These are phyloP conservation scores for Rostratula benghalensis DNA, from an alignment of 2,113 vertebrate species.

Conservation along the genomic window DNA sequence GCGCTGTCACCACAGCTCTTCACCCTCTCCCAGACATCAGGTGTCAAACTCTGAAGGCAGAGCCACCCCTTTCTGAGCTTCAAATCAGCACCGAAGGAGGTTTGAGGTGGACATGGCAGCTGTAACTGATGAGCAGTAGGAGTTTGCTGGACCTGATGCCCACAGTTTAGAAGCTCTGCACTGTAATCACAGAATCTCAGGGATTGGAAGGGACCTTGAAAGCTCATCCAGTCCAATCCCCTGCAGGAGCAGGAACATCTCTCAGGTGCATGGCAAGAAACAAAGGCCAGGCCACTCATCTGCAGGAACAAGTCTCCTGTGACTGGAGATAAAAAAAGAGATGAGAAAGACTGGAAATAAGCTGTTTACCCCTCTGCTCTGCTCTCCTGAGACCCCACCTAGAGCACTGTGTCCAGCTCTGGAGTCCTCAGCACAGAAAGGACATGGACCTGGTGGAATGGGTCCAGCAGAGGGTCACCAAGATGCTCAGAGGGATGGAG, in stretches of 20 bases:
- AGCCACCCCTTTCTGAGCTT: neutral
- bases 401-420: no score
- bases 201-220: no score
- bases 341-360: neutral
- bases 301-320: neutral
- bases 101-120: neutral
- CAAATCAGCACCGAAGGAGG: neutral
- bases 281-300: neutral
- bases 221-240: no score
- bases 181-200: neutral
- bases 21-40: neutral
- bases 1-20: neutral
- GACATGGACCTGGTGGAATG: no score
- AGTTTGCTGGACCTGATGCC: neutral
- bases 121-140: neutral
- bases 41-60: neutral
- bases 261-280: neutral
- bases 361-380: neutral
- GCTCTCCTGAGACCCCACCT: no score
- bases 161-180: neutral
- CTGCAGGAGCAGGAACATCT: no score
- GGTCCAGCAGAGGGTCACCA: no score
- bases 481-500: no score
- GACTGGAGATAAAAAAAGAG: neutral
- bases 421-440: no score